Evolutionary conservation across 2,888 invertebrate genomes (phyloP).

Genomic region (Agonopterix arenella): DNA sequence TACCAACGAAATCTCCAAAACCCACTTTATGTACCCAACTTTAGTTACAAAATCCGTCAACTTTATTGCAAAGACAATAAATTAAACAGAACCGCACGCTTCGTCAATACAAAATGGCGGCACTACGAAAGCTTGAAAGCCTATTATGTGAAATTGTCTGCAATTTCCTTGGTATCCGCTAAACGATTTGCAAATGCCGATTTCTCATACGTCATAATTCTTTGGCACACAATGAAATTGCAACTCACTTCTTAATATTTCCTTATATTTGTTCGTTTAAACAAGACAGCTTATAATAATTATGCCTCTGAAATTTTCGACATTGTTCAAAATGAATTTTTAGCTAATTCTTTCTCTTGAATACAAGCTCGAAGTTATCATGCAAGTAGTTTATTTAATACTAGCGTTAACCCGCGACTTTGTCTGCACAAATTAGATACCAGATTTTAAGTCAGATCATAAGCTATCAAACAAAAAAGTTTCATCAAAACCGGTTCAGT

Average conservation of each 20-base stretch:
- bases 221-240: constrained; percentile 71
- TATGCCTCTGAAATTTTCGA: not conserved
- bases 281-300: not conserved
- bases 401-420: too few species aligned
- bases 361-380: too few species aligned
- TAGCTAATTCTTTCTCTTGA: too few species aligned
- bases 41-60: constrained; percentile 6
- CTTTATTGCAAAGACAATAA: constrained; percentile 20
- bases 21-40: not conserved
- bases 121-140: constrained; percentile 34
- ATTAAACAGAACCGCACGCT: constrained; percentile 22
- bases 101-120: constrained; percentile 28
- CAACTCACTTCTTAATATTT: constrained; percentile 61
- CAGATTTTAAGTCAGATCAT: too few species aligned
- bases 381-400: too few species aligned
- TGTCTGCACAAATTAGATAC: too few species aligned
- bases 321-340: too few species aligned
- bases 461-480: too few species aligned
- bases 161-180: constrained; percentile 67
- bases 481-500: too few species aligned
- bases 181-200: constrained; percentile 72
- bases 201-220: constrained; percentile 74
- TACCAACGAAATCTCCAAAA: not conserved
- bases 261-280: constrained; percentile 40
- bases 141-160: constrained; percentile 69